phyloP scores from a whole-genome alignment of 2,888 invertebrate species.

The Tipula helvola region DNA sequence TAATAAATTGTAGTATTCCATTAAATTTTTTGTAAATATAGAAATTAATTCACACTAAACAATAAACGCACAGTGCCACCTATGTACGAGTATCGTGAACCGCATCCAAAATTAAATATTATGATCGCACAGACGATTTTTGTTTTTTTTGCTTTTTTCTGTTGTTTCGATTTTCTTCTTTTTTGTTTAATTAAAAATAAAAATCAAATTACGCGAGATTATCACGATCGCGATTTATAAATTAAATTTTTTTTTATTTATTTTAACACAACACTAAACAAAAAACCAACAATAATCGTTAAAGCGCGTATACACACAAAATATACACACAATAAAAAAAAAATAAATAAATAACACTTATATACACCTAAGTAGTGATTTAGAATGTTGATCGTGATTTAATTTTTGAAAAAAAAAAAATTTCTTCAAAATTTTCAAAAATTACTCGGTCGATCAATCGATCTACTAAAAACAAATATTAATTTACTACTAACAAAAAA shows the following conservation, averaged over 20 bases:
- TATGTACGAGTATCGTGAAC: neutral
- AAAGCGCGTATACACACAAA: neutral
- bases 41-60: neutral
- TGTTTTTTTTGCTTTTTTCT: neutral
- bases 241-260: neutral
- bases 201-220: neutral
- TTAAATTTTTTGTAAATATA: neutral
- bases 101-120: neutral
- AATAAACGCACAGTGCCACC: neutral
- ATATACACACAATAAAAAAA: neutral
- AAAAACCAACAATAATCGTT: neutral
- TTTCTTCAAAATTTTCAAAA: neutral
- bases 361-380: too few relatives aligned
- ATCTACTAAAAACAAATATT: slow-evolving; percentile 9
- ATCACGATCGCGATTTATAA: neutral
- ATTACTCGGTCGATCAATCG: neutral
- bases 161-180: neutral
- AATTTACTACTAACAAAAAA: slow-evolving; percentile 5
- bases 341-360: neutral
- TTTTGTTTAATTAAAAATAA: neutral
- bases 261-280: neutral
- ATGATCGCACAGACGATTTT: neutral
- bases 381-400: neutral
- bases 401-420: neutral
- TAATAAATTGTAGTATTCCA: neutral